These are phyloP conservation scores for Conus canariensis DNA, from an alignment of 2,888 invertebrate species.

Conservation along the genomic window DNA sequence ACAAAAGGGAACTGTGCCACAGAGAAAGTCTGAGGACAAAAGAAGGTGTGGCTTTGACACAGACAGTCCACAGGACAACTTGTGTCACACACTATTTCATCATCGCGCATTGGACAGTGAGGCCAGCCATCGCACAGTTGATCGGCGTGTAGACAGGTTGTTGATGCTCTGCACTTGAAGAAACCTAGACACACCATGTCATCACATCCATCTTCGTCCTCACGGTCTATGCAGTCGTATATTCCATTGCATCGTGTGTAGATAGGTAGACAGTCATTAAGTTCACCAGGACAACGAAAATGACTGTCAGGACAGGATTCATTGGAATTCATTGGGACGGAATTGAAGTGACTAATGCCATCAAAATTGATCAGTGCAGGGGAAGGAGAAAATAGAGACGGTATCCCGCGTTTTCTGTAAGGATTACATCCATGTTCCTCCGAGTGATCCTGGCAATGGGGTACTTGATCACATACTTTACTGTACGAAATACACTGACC, in stretches of 20 bases:
- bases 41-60: slow-evolving; percentile 6
- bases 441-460: background rate
- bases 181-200: background rate
- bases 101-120: background rate
- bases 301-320: slow-evolving; percentile 14
- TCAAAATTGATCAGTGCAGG: background rate
- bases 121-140: slow-evolving; percentile 9
- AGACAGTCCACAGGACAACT: background rate
- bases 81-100: background rate
- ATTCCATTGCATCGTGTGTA: slow-evolving; percentile 10
- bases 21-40: slow-evolving; percentile 16
- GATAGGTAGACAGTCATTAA: slow-evolving; percentile 14
- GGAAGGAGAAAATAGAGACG: background rate
- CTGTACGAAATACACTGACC: background rate
- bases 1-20: background rate
- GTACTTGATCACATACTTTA: background rate
- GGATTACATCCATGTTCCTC: background rate
- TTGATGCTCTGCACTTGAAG: background rate
- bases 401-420: background rate
- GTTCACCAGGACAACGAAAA: slow-evolving; percentile 6
- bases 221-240: background rate
- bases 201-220: slow-evolving; percentile 11
- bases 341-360: background rate
- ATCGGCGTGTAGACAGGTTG: background rate
- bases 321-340: background rate